phyloP scores from a whole-genome alignment of 2,113 vertebrate species.

The Oryzias woworae region DNA sequence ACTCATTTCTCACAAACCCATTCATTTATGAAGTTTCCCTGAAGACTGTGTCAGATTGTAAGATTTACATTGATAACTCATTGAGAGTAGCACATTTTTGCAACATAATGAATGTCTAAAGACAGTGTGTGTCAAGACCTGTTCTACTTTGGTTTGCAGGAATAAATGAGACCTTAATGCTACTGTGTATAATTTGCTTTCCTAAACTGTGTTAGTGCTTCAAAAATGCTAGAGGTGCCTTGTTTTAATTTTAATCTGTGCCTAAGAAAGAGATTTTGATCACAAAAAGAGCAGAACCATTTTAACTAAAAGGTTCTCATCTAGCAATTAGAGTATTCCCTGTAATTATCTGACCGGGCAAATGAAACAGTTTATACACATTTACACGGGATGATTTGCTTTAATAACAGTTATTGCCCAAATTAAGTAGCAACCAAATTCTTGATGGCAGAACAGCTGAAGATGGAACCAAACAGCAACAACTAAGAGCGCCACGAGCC shows the following conservation, averaged over 20 bases:
- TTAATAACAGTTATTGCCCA: conserved; percentile 39
- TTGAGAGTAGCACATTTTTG: conserved; percentile 74
- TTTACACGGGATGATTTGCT: conserved; percentile 30
- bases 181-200: conserved; percentile 74
- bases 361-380: conserved; percentile 38
- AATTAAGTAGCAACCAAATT: conserved; percentile 47
- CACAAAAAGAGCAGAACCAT: conserved; percentile 54
- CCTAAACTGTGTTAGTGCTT: conserved; percentile 77
- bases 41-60: conserved; percentile 66
- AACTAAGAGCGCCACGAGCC: conserved; percentile 61
- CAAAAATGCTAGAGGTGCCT: conserved; percentile 80
- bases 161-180: conserved; percentile 60
- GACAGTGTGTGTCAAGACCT: conserved; percentile 52
- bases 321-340: conserved; percentile 40
- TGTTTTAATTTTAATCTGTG: conserved; percentile 77
- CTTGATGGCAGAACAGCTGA: conserved; percentile 53
- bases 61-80: conserved; percentile 51
- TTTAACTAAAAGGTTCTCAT: conserved; percentile 53
- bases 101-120: conserved; percentile 67
- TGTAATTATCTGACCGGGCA: conserved; percentile 48
- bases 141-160: conserved; percentile 47
- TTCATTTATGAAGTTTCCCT: conserved; percentile 43
- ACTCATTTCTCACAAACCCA: conserved; percentile 37
- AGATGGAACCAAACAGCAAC: conserved; percentile 68
- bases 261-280: conserved; percentile 72